Conservation (phyloP, 35 echinoderm and acorn worm genomes). For the Holothuria glaberrima region DNA sequence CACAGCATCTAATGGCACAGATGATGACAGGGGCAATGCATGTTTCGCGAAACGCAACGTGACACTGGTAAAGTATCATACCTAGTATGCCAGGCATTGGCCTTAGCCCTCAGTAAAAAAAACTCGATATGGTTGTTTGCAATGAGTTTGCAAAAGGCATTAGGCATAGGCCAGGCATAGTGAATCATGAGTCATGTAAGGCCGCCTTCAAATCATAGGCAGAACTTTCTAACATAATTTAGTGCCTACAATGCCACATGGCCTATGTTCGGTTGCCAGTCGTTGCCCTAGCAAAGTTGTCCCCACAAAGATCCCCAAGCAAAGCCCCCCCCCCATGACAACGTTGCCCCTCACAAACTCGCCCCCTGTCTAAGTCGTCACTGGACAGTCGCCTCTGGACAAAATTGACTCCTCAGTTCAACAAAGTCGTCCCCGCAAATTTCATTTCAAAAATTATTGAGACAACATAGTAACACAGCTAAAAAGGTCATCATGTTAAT, state of each 20-base stretch:
- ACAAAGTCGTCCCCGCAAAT: not conserved
- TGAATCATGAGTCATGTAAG: too few species aligned
- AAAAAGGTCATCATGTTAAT: not conserved
- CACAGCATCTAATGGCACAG: not conserved
- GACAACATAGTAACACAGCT: constrained; percentile 7
- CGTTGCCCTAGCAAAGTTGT: not conserved
- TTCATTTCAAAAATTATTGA: constrained; percentile 9
- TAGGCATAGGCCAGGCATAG: too few species aligned
- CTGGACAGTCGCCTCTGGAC: not conserved
- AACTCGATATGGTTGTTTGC: too few species aligned
- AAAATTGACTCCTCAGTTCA: not conserved
- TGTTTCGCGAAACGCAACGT: not conserved
- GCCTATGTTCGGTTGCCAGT: not conserved
- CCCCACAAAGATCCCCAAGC: not conserved
- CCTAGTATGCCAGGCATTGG: too few species aligned
- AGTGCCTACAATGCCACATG: constrained; percentile 1
- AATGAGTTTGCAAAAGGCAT: too few species aligned
- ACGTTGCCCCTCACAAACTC: not conserved
- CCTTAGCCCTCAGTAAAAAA: too few species aligned
- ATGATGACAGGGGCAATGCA: not conserved
- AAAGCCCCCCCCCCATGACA: not conserved
- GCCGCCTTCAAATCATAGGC: not conserved
- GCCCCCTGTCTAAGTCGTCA: not conserved
- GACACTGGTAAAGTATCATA: not conserved
- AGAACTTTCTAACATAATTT: not conserved